phyloP scores from a whole-genome alignment of 2,888 invertebrate genomes.

The Oscheius sp. region DNA sequence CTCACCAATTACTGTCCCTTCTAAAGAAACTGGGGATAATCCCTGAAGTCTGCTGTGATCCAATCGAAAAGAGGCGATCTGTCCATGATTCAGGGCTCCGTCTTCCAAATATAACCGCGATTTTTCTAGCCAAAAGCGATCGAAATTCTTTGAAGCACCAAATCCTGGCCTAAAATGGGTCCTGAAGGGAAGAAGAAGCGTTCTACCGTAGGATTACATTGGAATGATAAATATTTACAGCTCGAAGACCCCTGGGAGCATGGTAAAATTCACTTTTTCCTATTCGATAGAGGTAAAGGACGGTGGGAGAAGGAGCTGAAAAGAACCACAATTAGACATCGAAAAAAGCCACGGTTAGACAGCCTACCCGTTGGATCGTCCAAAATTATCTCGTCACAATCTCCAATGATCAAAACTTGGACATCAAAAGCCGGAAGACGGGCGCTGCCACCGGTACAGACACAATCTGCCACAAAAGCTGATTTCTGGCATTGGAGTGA shows the following conservation, averaged over 20 bases:
- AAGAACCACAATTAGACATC: no score
- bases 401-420: slow-evolving; percentile 27
- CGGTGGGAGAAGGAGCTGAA: not conserved
- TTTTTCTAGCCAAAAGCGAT: slow-evolving; percentile 18
- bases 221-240: slow-evolving; percentile 22
- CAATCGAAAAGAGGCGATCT: not conserved
- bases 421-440: slow-evolving; percentile 19
- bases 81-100: slow-evolving; percentile 20
- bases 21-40: slow-evolving; percentile 7
- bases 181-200: no score
- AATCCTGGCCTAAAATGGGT: slow-evolving; percentile 9
- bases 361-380: slow-evolving; percentile 10
- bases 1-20: slow-evolving; percentile 35
- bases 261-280: slow-evolving; percentile 22
- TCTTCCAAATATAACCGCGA: slow-evolving; percentile 26
- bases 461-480: slow-evolving; percentile 23
- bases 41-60: not conserved
- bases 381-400: slow-evolving; percentile 32
- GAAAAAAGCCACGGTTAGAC: not conserved
- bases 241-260: slow-evolving; percentile 17
- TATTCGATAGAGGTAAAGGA: slow-evolving; percentile 34
- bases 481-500: slow-evolving; percentile 18
- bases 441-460: slow-evolving; percentile 17
- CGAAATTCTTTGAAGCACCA: not conserved
- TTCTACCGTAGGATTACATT: slow-evolving; percentile 23